Evolutionary conservation across 2,888 invertebrate species (phyloP), one percentile per base, ranked within the genome.

Genomic region (Sinelater perroti): DNA sequence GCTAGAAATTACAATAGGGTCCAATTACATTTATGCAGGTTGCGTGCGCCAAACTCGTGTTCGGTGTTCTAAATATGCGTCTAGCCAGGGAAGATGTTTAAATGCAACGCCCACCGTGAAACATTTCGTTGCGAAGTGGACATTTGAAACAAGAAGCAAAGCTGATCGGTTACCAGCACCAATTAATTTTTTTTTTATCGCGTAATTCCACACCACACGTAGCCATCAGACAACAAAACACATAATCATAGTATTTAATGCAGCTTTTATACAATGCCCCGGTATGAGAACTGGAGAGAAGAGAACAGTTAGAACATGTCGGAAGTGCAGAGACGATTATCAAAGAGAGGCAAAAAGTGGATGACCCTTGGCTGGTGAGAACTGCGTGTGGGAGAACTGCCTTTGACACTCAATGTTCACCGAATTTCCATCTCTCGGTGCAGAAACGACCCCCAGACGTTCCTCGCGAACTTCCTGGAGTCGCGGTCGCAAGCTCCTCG

Each of bases 301-400:
- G 42, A 40, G 38, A 58, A 58, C 58, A 58, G 58, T 57, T 61
- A 61, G 36, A 52, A 61, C 59, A 61, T 55, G 62, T 59, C 61
- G 61, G 63, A 65, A 61, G 64, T 60, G 55, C 56, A 57, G 50
- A 61, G 57, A 63, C 52, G 56, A 58, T 61, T 61, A 63, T 61
- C 60, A 45, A 26, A 44, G 26, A 28, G 11, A 45, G 49, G 59
- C 56, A 53, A 60, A 62, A 62, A 63, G 64, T 64, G 61, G 62
- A 64, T 64, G 64, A 64, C 64, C 64, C 61, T 49, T 35, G 17
- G 40, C 7, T 49, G 46, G 58, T 58, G 58, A 47, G 58, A 58
- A 58, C 21, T 45, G 47, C 30, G 38, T 49, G 58, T 58, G 58
- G 47, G 58, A 53, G 47, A 58, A 35, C 38, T 54, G 40, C 46